These are phyloP conservation scores for Chionoecetes opilio DNA, from an alignment of 1,140 invertebrate genomes.

Conservation along the genomic window DNA sequence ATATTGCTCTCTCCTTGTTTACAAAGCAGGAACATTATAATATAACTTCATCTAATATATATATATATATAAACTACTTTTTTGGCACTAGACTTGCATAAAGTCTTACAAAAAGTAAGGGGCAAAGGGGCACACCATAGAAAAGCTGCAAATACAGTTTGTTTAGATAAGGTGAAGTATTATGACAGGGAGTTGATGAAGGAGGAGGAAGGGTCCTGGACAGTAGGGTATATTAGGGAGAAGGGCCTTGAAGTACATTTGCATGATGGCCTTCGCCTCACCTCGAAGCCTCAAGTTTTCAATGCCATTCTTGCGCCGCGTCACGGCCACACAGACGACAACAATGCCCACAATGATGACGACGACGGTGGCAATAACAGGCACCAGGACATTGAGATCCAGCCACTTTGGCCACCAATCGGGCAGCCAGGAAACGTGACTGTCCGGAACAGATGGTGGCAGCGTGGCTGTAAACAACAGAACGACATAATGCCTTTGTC, in stretches of 20 bases:
- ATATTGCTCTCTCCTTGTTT: too few species aligned
- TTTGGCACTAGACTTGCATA: too few species aligned
- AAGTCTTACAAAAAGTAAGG: neutral
- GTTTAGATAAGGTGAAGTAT: neutral
- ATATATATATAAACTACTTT: too few species aligned
- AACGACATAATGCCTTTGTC: slow-evolving; percentile 83
- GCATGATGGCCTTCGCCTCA: slow-evolving; percentile 76
- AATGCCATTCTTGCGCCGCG: slow-evolving; percentile 79
- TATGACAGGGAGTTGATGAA: neutral
- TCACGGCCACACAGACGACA: slow-evolving; percentile 90
- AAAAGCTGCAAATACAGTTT: neutral
- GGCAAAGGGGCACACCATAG: neutral
- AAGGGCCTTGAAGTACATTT: slow-evolving; percentile 47
- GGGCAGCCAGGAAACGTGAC: slow-evolving; percentile 88
- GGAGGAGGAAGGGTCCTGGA: neutral
- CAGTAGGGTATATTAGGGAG: neutral
- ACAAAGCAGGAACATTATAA: too few species aligned
- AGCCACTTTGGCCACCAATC: slow-evolving; percentile 89
- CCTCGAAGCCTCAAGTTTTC: slow-evolving; percentile 80
- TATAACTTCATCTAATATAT: too few species aligned
- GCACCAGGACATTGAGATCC: slow-evolving; percentile 93
- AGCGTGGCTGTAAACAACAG: slow-evolving; percentile 86
- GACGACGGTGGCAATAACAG: slow-evolving; percentile 92
- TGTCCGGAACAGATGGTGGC: slow-evolving; percentile 84
- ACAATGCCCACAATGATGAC: slow-evolving; percentile 94